Percentiles rank a stretch among this genome's conserved stretches.
Conservation (phyloP, 2,888 invertebrate species). For the Xestia c-nigrum region DNA sequence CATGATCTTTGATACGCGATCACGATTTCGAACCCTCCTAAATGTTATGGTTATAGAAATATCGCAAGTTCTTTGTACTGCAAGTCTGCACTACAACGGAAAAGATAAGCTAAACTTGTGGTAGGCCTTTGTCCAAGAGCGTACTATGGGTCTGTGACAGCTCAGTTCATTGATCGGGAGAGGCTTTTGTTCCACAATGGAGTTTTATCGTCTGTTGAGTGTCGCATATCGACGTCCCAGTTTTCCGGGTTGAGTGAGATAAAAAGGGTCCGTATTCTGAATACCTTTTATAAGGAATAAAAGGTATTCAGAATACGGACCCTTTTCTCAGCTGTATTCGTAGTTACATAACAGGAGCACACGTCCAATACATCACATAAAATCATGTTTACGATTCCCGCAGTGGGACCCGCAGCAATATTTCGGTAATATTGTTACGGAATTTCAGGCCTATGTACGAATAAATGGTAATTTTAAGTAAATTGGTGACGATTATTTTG, state of each 20-base stretch:
- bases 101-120: not conserved
- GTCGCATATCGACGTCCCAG: conserved; percentile 21
- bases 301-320: too few species aligned
- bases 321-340: conserved; percentile 24
- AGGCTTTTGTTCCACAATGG: conserved; percentile 14
- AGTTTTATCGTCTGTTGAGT: conserved; percentile 38
- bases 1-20: conserved; percentile 22
- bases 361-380: conserved; percentile 44
- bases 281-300: conserved; percentile 41
- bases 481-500: conserved; percentile 9
- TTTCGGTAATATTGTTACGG: conserved; percentile 32
- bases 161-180: conserved; percentile 30
- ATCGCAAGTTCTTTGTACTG: conserved; percentile 6
- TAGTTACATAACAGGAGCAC: conserved; percentile 31
- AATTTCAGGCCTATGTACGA: conserved; percentile 20
- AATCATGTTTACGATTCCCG: conserved; percentile 60
- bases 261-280: conserved; percentile 16
- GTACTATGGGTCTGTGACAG: not conserved
- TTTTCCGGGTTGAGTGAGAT: conserved; percentile 22
- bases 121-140: conserved; percentile 11
- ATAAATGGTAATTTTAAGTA: conserved; percentile 33
- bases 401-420: conserved; percentile 42
- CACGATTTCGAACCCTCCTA: conserved; percentile 15
- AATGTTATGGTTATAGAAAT: conserved; percentile 18
- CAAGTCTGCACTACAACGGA: not conserved